A percentile compares a stretch with the other conserved stretches of the same genome.
Evolutionary conservation across 2,113 vertebrate species (phyloP).

Genomic region (Mesitornis unicolor): DNA sequence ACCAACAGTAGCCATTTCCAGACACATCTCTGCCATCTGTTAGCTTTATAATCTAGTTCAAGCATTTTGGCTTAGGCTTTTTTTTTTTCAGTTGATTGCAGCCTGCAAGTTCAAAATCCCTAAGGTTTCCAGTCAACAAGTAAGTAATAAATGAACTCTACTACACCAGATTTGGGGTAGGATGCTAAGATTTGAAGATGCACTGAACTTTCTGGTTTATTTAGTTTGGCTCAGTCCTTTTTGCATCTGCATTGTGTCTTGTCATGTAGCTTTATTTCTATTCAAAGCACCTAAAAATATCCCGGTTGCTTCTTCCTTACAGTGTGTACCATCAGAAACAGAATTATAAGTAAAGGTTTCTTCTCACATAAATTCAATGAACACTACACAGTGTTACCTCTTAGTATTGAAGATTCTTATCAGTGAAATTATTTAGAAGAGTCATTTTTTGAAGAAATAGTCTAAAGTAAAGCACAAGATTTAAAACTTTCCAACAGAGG

Average conservation of each 20-base stretch:
- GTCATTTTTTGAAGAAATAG: not conserved
- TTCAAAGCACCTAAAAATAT: slow-evolving; percentile 7
- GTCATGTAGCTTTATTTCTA: not conserved
- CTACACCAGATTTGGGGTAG: not conserved
- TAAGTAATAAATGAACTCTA: not conserved
- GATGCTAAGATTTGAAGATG: not conserved
- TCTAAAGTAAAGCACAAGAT: not conserved
- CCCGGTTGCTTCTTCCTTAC: not conserved
- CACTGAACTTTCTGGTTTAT: slow-evolving; percentile 24
- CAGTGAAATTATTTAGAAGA: not conserved
- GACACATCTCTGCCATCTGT: not conserved
- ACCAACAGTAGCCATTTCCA: not conserved
- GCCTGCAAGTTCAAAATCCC: not conserved
- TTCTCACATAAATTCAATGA: not conserved
- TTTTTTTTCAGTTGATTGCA: not conserved
- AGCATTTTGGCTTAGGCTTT: not conserved
- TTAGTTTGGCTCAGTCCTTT: slow-evolving; percentile 14
- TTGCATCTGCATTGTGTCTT: slow-evolving; percentile 25
- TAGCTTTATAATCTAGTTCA: not conserved
- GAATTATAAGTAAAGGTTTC: not conserved
- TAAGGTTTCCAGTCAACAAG: not conserved
- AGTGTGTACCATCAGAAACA: not conserved
- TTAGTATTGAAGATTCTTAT: not conserved
- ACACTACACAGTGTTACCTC: not conserved
- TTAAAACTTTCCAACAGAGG: not conserved